Evolutionary conservation across 2,888 invertebrate species (phyloP), one percentile per base, ranked within the genome.

Genomic region (Hypomecis atomaria): DNA sequence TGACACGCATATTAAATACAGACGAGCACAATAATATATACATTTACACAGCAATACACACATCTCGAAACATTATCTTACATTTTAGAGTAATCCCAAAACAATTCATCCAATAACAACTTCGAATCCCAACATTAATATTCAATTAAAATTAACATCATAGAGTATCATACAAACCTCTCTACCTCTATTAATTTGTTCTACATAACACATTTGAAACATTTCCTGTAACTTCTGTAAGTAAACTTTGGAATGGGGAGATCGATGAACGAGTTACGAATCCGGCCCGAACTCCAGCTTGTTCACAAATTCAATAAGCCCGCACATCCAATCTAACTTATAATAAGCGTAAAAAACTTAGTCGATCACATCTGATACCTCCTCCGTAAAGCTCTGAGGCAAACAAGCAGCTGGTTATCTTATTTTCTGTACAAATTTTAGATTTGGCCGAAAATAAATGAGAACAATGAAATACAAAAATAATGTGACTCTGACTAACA

Each of bases 341-440:
- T 65, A 70, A 77, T 77, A 77, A 76, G 74, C 75, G 65, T 73
- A 76, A 74, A 23, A 77, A 77, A 75, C 73, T 76, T 70, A 50
- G 43, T 61, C 62, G 58, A 57, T 69, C 52, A 61, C 65, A 66
- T 60, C 56, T 62, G 66, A 68, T 73, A 69, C 58, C 33, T 40
- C 33, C 4, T 47, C 3, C 13, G 23, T 23, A 33, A 48, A 55
- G 45, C 64, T 47, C 48, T 61, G 0, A 4, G 3, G 23, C 23
- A 23, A 23, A 23, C 23, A 23, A 23, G 23, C 23, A 23, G 23
- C 23, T 23, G 23, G 23, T 23, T 23, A 23, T 23, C 23, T 23
- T 23, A 23, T 23, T 23, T 23, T 23, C 23, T 23, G 23, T 23
- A 3, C 23, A 23, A 23, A 23, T 23, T 23, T 23, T 23, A 23